Base-by-base conservation (phyloP, 2,888 invertebrate genomes). In the Hyalella azteca region DNA sequence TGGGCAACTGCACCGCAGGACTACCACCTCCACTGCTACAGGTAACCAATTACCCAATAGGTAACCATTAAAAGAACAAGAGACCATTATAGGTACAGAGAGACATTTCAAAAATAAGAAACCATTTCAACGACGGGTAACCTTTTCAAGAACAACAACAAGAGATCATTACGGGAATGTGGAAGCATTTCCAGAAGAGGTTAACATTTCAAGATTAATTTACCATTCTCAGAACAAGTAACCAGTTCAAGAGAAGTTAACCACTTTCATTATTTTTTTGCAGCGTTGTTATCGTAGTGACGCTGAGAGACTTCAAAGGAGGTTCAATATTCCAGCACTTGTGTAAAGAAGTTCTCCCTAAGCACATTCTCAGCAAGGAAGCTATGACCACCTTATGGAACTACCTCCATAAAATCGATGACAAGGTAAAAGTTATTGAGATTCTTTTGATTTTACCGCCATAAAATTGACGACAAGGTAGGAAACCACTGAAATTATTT, bases 271-370 rank as follows among this genome's bases (percentile, higher is more conserved):
- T n/a, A 11, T 83, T 77, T 82, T 85, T 60, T 83, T 85, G 79
- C 85, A 86, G 86, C 81, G 85, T 80, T 78, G 85, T 86, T 7
- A 88, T 90, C 54, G 89, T 90, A 85, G 88, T 91, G 36, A 90
- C 90, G 0, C 87, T 90, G 2, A 87, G 89, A 3, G 90, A 90
- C 86, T 88, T 90, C 22, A 88, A 89, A 32, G 89, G 90, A 9
- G 83, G 82, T 54, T 86, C 86, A 9, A 84, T 88, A 60, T 86
- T 85, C 49, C 86, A 87, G 39, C 87, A 87, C 85, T 85, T 87
- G 36, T 85, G 87, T 80, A 87, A 87, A 60, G 89, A 89, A 85
- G 87, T 91, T 4, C 87, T 91, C 41, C 89, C 90, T 3, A 89
- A 89, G 85, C 87, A 86, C 26, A 81, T 84, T 41, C 79, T 84